Base-by-base conservation (phyloP, 2,888 invertebrate species). In the Chalcis sispes region DNA sequence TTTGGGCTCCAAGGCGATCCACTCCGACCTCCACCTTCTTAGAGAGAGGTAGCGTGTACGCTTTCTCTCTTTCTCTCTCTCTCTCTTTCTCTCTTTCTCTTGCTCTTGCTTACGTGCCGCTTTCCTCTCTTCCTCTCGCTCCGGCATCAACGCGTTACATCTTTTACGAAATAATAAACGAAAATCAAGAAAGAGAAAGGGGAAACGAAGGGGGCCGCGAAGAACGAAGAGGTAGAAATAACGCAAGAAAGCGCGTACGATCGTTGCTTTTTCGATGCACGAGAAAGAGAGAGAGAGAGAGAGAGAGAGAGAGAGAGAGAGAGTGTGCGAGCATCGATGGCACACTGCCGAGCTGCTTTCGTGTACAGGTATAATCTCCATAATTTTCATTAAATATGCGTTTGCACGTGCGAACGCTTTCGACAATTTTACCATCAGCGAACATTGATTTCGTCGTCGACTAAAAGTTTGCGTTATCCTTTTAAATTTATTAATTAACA, bases 1-100 rank as follows among this genome's bases (percentile, higher is more conserved):
- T 85, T 86, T 84, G 83, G 85, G 87, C 88, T 88, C 88, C 88
- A 88, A 88, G 88, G 88, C 88, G 88, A 88, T 87, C 88, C 87
- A 88, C 87, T 88, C 87, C 84, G 83, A 87, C 84, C 87, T 86
- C 85, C 83, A 85, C 86, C 84, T 86, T 87, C 82, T 83, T 84
- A 84, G 69, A 61, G 70, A 83, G 86, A 84, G 85, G 84, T 86
- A 85, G 83, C 82, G 80, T 81, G 84, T 82, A 8, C 18, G 54
- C 42, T n/a, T 32, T 48, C 58, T 40, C 54, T 54, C 52, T 58
- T 61, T 23, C 40, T 29, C 75, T 56, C 48, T 36, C 58, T 40
- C 67, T 64, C 46, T 42, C 59, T 54, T 36, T 36, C 32, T 40
- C 65, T 66, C 73, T 73, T 75, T 27, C 29, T 18, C 67, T 46